Evolutionary conservation across 1,140 invertebrate species (phyloP).

Genomic region (Myzus persicae): DNA sequence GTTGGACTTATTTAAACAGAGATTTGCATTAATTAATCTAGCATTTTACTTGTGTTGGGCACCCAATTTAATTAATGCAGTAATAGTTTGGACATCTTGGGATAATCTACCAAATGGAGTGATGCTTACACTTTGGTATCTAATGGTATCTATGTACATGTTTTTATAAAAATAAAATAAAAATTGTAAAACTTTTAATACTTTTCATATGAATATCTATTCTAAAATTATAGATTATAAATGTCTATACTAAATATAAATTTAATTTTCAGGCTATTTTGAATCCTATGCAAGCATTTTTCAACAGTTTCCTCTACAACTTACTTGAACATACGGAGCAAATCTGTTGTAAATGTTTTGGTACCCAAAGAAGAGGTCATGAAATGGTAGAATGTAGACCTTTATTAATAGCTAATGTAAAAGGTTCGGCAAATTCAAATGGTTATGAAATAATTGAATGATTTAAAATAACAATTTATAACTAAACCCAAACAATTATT

Average conservation of each 20-base stretch:
- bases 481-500: not conserved
- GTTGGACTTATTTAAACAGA: conserved; percentile 66
- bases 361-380: not conserved
- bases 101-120: conserved; percentile 73
- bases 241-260: not conserved
- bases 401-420: conserved; percentile 43
- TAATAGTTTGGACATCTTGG: conserved; percentile 80
- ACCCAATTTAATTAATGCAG: conserved; percentile 79
- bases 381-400: conserved; percentile 41
- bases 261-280: conserved; percentile 73
- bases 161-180: not conserved
- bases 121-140: conserved; percentile 78
- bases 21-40: conserved; percentile 77
- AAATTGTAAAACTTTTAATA: conserved; percentile 24
- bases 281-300: conserved; percentile 82
- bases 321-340: conserved; percentile 65
- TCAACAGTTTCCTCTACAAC: conserved; percentile 78
- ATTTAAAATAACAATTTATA: not conserved
- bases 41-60: conserved; percentile 84
- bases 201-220: not conserved
- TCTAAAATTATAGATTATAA: not conserved
- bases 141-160: conserved; percentile 72
- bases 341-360: conserved; percentile 36
- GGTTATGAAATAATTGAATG: conserved; percentile 53
- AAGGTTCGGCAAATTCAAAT: conserved; percentile 52